Base-by-base conservation (phyloP, 2,888 invertebrate genomes). In the Mongoloraphidia duomilia region DNA sequence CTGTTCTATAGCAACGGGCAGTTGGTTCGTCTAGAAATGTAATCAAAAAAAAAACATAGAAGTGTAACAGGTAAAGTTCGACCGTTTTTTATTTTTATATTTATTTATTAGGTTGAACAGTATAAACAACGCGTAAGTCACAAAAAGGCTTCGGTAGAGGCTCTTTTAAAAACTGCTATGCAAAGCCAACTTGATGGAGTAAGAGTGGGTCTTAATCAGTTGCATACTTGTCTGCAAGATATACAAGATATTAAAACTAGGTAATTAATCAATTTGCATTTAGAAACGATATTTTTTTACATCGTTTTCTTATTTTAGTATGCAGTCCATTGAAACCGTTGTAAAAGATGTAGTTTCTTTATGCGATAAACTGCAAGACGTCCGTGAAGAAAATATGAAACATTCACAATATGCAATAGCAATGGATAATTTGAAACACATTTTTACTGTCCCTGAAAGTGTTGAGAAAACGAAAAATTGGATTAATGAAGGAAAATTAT, bases 331-430 rank as follows among this genome's bases (percentile, higher is more conserved):
- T 53, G 83, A 84, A 53, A 75, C 78, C 8, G 72, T 83, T 3
- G 78, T 97, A 53, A 73, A 75, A 54, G 75, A 81, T 41, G 83
- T 96, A 0, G 85, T 90, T 1, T 80, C 81, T 8, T 71, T 96
- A 6, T 86, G 84, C 51, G 80, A 82, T 35, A 84, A 85, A 39
- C 70, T 98, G 34, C 84, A 85, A 62, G 80, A 84, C 41, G 87
- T 97, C 0, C 76, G 91, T 33, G 89, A 91, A 55, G 96, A 97
- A 66, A 95, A 95, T 63, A 86, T 88, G 57, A 80, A 86, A 14
- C 94, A 97, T 67, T 95, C 95, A 0, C 97, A 95, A 64, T 93
- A 95, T 68, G 94, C 93, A 2, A 95, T 96, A 1, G 97, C 97
- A 0, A 93, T 92, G 76, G 96, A 98, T 63, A 98, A 98, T 64